Evolutionary conservation across 2,113 vertebrate species (phyloP).

Genomic region (Stegastes partitus): DNA sequence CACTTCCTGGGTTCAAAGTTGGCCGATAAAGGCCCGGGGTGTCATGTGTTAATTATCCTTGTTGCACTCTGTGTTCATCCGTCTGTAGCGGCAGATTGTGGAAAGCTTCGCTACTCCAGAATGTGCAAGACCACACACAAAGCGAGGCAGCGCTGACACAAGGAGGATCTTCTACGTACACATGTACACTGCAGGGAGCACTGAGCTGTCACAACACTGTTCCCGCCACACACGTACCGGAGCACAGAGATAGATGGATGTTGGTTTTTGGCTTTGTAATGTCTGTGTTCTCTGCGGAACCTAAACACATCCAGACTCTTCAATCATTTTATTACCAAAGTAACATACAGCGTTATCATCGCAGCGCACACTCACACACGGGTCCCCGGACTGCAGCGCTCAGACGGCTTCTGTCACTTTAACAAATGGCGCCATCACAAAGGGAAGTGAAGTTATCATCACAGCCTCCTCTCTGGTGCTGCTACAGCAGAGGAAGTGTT

Average conservation of each 20-base stretch:
- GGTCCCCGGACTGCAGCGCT: constrained; percentile 61
- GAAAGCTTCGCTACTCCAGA: constrained; percentile 8
- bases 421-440: constrained; percentile 65
- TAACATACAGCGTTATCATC: constrained; percentile 50
- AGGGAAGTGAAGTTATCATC: constrained; percentile 57
- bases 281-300: constrained; percentile 61
- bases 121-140: constrained; percentile 30
- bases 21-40: constrained; percentile 61
- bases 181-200: constrained; percentile 55
- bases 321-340: constrained; percentile 68
- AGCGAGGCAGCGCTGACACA: constrained; percentile 33
- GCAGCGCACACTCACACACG: constrained; percentile 28
- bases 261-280: constrained; percentile 48
- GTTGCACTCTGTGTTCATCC: constrained; percentile 46
- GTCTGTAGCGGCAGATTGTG: constrained; percentile 18
- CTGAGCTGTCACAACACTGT: constrained; percentile 67
- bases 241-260: constrained; percentile 55
- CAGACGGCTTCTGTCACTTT: constrained; percentile 59
- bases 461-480: constrained; percentile 23
- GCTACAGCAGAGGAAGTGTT: background rate
- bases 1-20: constrained; percentile 78
- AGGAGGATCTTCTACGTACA: constrained; percentile 41
- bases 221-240: constrained; percentile 32
- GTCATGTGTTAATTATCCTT: constrained; percentile 65
- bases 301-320: constrained; percentile 55